Evolutionary conservation across 2,888 invertebrate genomes (phyloP).

Genomic region (Yponomeuta cagnagella): DNA sequence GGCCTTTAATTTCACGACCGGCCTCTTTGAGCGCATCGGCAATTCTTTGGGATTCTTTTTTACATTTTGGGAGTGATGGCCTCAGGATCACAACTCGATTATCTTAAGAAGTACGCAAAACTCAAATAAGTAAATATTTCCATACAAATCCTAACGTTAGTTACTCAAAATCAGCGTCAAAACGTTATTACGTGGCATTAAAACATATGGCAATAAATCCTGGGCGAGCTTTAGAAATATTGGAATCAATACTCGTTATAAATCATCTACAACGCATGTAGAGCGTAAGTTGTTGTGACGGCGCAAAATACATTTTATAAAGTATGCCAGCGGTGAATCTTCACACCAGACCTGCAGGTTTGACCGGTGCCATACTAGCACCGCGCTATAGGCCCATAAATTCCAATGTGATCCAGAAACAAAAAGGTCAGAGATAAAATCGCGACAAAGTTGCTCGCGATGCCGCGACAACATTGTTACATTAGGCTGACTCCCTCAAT

Average conservation of each 20-base stretch:
- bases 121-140: neutral
- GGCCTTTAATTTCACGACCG: neutral
- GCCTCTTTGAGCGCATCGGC: neutral
- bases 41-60: neutral
- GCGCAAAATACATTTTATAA: neutral
- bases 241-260: too few species aligned
- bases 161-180: too few species aligned
- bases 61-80: neutral
- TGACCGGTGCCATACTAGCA: neutral
- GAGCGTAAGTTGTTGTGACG: neutral
- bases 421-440: conserved; percentile 6
- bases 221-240: too few species aligned
- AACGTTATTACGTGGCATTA: too few species aligned
- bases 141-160: too few species aligned
- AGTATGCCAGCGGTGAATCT: neutral
- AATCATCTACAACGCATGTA: too few species aligned
- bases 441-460: conserved; percentile 8
- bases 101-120: neutral
- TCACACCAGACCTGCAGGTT: neutral
- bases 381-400: neutral
- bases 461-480: conserved; percentile 15
- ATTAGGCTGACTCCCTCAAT: conserved; percentile 18
- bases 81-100: neutral
- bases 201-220: too few species aligned
- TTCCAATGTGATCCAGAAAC: neutral